These are phyloP conservation scores for Troides oblongomaculatus DNA, from an alignment of 2,888 invertebrate species.

Conservation along the genomic window DNA sequence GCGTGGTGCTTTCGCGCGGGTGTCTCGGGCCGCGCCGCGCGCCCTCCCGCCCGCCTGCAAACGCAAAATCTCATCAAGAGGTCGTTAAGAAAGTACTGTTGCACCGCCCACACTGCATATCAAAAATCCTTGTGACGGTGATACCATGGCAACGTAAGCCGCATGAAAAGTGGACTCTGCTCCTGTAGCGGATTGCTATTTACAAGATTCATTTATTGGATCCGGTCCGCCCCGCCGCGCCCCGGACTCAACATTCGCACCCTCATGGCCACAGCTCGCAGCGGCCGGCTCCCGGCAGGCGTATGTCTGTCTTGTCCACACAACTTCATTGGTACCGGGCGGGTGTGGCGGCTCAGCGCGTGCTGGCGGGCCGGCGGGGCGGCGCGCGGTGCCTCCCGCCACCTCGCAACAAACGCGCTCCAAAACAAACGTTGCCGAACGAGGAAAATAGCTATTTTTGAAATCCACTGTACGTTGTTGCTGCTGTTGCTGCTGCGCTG, in stretches of 20 bases:
- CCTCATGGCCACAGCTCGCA: not conserved
- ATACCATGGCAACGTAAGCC: no score
- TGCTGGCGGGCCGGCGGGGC: not conserved
- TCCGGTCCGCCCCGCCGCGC: not conserved
- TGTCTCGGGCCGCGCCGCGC: not conserved
- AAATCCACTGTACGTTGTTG: not conserved
- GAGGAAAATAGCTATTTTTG: not conserved
- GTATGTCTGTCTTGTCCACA: not conserved
- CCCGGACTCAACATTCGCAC: not conserved
- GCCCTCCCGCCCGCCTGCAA: slow-evolving; percentile 1
- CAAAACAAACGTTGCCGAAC: not conserved
- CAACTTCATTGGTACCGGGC: not conserved
- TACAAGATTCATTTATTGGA: no score
- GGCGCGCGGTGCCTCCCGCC: not conserved
- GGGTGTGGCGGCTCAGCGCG: no score
- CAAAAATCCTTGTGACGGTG: no score
- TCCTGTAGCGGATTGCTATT: no score
- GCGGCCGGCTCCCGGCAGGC: not conserved
- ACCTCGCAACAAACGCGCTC: not conserved
- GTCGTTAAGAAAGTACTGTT: no score
- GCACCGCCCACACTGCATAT: no score
- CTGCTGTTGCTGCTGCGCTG: no score
- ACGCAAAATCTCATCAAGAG: no score
- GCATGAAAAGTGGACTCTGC: no score
- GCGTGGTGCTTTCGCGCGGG: not conserved